Evolutionary conservation across 2,888 invertebrate genomes (phyloP).

Genomic region (Hyposoter dolosus): DNA sequence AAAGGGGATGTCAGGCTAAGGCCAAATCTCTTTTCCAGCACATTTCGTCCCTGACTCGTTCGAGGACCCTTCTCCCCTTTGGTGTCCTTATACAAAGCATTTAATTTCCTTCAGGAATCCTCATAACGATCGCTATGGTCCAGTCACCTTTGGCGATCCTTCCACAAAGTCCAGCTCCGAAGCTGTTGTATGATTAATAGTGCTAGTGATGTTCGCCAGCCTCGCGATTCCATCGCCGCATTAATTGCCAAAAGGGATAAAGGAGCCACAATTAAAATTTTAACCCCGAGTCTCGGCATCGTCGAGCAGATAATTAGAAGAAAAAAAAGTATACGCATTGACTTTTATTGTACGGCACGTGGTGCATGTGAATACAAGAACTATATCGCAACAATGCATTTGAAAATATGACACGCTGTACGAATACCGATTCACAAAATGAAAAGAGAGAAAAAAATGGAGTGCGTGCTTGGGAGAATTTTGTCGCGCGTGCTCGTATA

Average conservation of each 20-base stretch:
- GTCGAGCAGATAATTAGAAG: too few relatives aligned
- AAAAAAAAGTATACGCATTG: neutral
- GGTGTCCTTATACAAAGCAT: neutral
- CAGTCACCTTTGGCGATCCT: constrained; percentile 19
- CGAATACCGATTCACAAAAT: neutral
- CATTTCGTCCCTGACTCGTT: constrained; percentile 22
- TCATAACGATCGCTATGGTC: constrained; percentile 11
- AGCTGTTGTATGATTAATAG: constrained; percentile 1
- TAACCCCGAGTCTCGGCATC: neutral
- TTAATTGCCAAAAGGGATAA: neutral
- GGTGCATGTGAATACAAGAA: constrained; percentile 3
- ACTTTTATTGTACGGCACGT: neutral
- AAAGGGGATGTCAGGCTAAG: constrained; percentile 47
- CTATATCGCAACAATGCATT: neutral
- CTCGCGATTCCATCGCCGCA: neutral
- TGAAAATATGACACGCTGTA: neutral
- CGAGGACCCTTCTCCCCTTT: constrained; percentile 22
- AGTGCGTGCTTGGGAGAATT: constrained; percentile 26
- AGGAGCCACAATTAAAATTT: neutral
- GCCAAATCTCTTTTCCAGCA: constrained; percentile 52
- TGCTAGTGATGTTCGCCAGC: neutral
- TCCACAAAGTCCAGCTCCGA: neutral
- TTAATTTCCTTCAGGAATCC: constrained; percentile 22
- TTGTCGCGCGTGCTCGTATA: constrained; percentile 40
- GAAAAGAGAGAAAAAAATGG: neutral